phyloP scores from a whole-genome alignment of 2,113 vertebrate genomes.

The Trichechus manatus region DNA sequence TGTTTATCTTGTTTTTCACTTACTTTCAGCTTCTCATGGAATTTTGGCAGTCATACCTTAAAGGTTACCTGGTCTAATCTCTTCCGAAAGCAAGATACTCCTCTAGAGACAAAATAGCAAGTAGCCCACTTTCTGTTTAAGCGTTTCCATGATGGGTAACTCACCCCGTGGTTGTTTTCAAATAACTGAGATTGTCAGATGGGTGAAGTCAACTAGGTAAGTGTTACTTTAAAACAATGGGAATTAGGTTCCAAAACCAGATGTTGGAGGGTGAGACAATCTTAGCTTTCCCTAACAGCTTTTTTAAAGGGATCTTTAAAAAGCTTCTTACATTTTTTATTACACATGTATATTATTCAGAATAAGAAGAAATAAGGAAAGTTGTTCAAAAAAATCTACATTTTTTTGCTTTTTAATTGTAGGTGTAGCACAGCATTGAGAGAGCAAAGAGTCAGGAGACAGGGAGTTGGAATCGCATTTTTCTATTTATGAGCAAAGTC shows the following conservation, averaged over 20 bases:
- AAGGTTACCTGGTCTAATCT: neutral
- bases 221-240: neutral
- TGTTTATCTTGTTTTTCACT: neutral
- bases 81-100: neutral
- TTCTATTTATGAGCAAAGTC: neutral
- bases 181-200: neutral
- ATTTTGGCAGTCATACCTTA: neutral
- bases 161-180: neutral
- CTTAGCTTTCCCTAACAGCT: neutral
- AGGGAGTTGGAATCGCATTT: neutral
- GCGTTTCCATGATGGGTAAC: neutral
- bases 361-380: slow-evolving; percentile 17
- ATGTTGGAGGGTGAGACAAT: neutral
- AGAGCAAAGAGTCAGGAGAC: neutral
- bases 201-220: neutral
- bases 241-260: neutral
- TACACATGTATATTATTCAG: neutral
- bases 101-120: neutral
- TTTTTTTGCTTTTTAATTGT: neutral
- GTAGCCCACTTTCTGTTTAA: neutral
- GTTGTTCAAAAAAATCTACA: neutral
- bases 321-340: neutral
- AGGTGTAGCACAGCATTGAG: neutral
- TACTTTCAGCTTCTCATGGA: neutral
- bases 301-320: slow-evolving; percentile 1